A percentile compares a stretch with the other conserved stretches of the same genome.
These are phyloP conservation scores for Drusus annulatus DNA, from an alignment of 1,140 invertebrate genomes.

Conservation along the genomic window DNA sequence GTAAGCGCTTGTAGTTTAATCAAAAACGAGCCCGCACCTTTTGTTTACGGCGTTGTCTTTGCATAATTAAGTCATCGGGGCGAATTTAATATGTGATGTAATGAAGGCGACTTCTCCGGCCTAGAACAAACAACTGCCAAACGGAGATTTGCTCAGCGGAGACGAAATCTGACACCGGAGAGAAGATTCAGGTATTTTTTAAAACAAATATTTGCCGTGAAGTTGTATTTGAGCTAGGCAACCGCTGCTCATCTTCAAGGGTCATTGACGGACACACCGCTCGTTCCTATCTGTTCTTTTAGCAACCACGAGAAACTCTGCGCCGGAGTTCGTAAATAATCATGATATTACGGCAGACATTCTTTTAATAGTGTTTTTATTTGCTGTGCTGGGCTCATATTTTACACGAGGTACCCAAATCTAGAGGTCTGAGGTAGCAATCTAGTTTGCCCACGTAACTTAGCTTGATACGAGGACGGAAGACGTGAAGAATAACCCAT, in stretches of 20 bases:
- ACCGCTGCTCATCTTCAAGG: conserved; percentile 49
- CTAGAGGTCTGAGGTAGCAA: too few species aligned
- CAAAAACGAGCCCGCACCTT: conserved; percentile 34
- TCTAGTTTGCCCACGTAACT: too few species aligned
- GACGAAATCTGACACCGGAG: conserved; percentile 40
- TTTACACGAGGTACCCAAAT: too few species aligned
- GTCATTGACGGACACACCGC: conserved; percentile 39
- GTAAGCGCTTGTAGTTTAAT: conserved; percentile 28
- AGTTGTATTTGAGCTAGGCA: conserved; percentile 44
- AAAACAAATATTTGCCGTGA: conserved; percentile 47
- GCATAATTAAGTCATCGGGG: conserved; percentile 44
- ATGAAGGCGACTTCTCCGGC: conserved; percentile 24
- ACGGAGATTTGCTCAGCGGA: conserved; percentile 34
- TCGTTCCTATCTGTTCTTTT: neutral
- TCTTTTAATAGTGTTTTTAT: too few species aligned
- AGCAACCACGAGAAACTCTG: neutral
- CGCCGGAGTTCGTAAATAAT: too few species aligned
- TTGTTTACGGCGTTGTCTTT: conserved; percentile 38
- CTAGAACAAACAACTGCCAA: conserved; percentile 33
- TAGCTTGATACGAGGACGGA: too few species aligned
- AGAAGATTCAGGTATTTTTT: conserved; percentile 49
- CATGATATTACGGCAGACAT: too few species aligned
- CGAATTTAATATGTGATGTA: conserved; percentile 43
- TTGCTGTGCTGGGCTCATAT: too few species aligned
- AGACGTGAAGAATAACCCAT: too few species aligned